These are phyloP conservation scores for Reticulitermes lucifugus DNA, from an alignment of 2,888 invertebrate species.

Conservation along the genomic window DNA sequence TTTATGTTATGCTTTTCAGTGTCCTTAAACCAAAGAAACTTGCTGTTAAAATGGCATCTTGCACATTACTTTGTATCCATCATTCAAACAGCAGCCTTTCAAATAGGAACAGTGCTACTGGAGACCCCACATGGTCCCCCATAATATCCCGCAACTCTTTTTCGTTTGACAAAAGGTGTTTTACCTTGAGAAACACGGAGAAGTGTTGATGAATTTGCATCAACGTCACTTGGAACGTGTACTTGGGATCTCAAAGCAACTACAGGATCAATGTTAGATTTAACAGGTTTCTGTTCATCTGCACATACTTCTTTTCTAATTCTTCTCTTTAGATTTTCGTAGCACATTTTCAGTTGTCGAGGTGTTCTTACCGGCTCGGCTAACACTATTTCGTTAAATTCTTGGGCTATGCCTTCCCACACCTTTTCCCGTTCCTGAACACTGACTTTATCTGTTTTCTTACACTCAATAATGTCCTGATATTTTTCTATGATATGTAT, in stretches of 20 bases:
- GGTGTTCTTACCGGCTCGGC: constrained; percentile 45
- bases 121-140: no score
- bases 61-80: no score
- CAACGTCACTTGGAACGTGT: constrained; percentile 37
- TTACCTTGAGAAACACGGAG: constrained; percentile 32
- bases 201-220: constrained; percentile 44
- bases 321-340: constrained; percentile 49
- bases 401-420: constrained; percentile 48
- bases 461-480: constrained; percentile 45
- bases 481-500: constrained; percentile 51
- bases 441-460: constrained; percentile 48
- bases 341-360: constrained; percentile 49
- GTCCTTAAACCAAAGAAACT: no score
- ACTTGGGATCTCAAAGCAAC: not conserved
- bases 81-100: no score
- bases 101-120: no score
- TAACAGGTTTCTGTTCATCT: constrained; percentile 28
- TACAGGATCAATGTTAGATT: constrained; percentile 1
- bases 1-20: no score
- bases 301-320: constrained; percentile 29
- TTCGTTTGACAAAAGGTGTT: not conserved
- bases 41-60: no score
- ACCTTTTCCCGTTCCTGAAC: constrained; percentile 45
- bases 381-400: constrained; percentile 49
- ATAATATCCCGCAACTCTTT: not conserved